phyloP scores from a whole-genome alignment of 1,140 invertebrate genomes.

The Nasonia longicornis region DNA sequence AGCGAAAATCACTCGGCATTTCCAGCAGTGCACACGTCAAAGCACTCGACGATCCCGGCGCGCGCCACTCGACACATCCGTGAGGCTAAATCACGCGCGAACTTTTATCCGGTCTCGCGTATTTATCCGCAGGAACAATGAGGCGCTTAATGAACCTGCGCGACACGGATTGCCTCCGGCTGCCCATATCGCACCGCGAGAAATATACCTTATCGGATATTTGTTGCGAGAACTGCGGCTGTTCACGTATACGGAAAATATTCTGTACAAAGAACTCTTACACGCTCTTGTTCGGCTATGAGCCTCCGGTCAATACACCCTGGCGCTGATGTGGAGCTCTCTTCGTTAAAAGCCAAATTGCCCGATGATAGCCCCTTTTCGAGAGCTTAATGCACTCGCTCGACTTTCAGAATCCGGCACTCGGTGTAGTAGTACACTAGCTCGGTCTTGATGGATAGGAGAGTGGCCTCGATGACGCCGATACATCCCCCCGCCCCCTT shows the following conservation, averaged over 20 bases:
- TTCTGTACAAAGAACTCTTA: too few relatives aligned
- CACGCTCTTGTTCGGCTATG: too few relatives aligned
- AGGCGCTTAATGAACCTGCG: conserved; percentile 26
- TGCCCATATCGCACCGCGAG: too few relatives aligned
- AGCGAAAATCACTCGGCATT: too few relatives aligned
- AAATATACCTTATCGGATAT: too few relatives aligned
- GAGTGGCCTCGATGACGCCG: conserved; percentile 37
- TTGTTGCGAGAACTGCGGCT: too few relatives aligned
- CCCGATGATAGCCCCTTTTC: conserved; percentile 17
- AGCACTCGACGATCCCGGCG: too few relatives aligned
- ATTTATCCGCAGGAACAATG: conserved; percentile 12
- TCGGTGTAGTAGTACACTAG: background rate
- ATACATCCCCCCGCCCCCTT: conserved; percentile 8
- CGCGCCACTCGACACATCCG: too few relatives aligned
- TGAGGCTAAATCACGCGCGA: background rate
- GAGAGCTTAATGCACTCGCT: conserved; percentile 13
- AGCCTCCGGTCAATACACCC: too few relatives aligned
- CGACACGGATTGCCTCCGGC: background rate
- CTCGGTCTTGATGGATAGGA: conserved; percentile 32
- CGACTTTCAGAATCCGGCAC: conserved; percentile 9
- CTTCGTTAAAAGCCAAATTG: conserved; percentile 20
- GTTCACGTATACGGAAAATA: too few relatives aligned
- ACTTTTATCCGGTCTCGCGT: conserved; percentile 8
- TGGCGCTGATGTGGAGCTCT: too few relatives aligned
- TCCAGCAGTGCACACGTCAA: too few relatives aligned